phyloP scores from a whole-genome alignment of 92 coral and sea anemone species.

The Paramuricea clavata region DNA sequence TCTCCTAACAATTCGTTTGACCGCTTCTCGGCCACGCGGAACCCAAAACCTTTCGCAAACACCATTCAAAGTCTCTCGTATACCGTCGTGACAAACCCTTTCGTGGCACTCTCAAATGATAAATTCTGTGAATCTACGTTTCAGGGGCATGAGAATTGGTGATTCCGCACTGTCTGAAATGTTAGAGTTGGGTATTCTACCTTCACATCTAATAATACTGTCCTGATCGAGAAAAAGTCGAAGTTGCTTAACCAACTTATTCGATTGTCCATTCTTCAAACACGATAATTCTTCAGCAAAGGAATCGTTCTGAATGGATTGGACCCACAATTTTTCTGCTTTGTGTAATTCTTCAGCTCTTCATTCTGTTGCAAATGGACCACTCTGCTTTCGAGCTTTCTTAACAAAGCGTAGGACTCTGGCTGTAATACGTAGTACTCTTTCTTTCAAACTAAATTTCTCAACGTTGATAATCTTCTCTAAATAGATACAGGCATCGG shows the following conservation, averaged over 20 bases:
- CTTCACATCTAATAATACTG: conserved; percentile 18
- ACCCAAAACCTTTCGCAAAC: conserved; percentile 5
- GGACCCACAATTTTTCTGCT: conserved; percentile 33
- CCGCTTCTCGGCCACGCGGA: conserved; percentile 8
- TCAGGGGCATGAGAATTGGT: not conserved
- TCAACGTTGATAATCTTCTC: not conserved
- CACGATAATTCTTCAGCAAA: not conserved
- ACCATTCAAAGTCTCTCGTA: conserved; percentile 3
- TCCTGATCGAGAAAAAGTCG: conserved; percentile 4
- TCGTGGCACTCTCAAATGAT: conserved; percentile 24
- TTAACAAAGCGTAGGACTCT: conserved; percentile 22
- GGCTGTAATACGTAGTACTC: conserved; percentile 7
- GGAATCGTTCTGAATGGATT: not conserved
- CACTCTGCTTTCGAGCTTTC: not conserved
- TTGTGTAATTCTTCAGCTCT: conserved; percentile 16
- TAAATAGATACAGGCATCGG: too few species aligned
- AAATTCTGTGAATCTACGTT: not conserved
- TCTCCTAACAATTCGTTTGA: conserved; percentile 3
- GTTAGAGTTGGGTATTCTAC: not conserved
- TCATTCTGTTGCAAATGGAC: not conserved
- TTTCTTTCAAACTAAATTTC: not conserved
- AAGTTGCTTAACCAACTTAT: not conserved
- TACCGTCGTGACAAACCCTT: conserved; percentile 15
- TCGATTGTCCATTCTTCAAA: not conserved
- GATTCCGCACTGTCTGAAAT: not conserved